Base-by-base conservation (phyloP, 2,797 vertebrate species). In the Eulemur mongoz region DNA sequence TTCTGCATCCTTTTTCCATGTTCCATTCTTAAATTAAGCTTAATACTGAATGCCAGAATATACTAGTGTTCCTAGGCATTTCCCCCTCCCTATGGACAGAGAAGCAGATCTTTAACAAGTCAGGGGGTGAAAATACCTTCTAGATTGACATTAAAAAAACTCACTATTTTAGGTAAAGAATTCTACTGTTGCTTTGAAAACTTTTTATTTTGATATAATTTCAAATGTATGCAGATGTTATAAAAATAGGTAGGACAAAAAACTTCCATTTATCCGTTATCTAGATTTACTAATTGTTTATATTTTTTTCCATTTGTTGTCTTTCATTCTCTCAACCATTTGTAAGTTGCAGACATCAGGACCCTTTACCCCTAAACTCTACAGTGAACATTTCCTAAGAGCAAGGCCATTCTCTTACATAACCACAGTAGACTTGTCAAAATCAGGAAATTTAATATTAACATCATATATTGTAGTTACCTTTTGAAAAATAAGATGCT, bases 401-500 rank as follows among this genome's bases (percentile, higher is more conserved):
- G n/a, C 25, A 86, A 91, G 14, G 11, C 7, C 17, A 43, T 79
- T 35, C 27, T 80, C 23, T 59, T 88, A 63, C 6, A 40, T 38
- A 80, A 43, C 30, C 50, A 69, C 5, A 89, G 12, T 57, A 50
- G 45, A 75, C 4, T 11, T 70, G 57, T 63, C 52, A 90, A 93
- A 89, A 80, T 81, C 67, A 75, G 7, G 40, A 84, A 81, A 40
- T 17, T 54, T 78, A 78, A 52, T 20, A 32, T 20, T 73, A 54
- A 25, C 82, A 75, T 27, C 43, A 65, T 61, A 23, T 18, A 67
- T 76, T 79, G 10, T 17, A 59, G 32, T 82, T 69, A 9, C 7
- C 82, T 95, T 96, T 94, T 50, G 20, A 90, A 89, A 96, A 93
- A 76, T 90, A 94, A 95, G 97, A 63, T 82, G 63, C 22, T 89